phyloP scores from a whole-genome alignment of 2,797 vertebrate genomes.

The Myotis vivesi region DNA sequence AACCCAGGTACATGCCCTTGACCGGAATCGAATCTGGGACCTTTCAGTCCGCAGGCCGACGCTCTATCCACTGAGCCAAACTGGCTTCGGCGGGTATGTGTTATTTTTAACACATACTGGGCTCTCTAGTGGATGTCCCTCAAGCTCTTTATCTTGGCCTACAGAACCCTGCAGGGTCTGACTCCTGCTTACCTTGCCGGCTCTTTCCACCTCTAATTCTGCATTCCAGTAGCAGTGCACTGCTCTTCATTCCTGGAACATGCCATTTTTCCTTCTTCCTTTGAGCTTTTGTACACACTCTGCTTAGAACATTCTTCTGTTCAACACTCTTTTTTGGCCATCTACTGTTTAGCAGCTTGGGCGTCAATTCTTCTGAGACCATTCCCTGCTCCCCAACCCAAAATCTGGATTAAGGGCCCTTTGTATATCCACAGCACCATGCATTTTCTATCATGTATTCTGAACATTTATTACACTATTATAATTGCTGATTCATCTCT shows the following conservation, averaged over 20 bases:
- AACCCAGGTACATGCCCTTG: too few relatives aligned
- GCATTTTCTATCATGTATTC: background rate
- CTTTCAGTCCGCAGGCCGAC: too few relatives aligned
- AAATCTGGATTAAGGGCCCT: background rate
- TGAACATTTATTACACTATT: background rate
- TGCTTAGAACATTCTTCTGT: background rate
- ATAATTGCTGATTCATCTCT: background rate
- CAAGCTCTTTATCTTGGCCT: background rate
- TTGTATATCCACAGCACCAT: background rate
- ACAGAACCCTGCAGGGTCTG: background rate
- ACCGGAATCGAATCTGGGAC: too few relatives aligned
- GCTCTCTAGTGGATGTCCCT: background rate
- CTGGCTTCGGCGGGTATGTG: too few relatives aligned
- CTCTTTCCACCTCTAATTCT: background rate
- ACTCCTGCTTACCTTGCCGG: background rate
- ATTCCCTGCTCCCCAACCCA: background rate
- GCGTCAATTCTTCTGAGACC: background rate
- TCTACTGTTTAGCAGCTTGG: background rate
- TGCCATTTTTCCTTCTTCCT: background rate
- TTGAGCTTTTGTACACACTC: background rate
- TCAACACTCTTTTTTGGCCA: background rate
- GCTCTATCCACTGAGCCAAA: too few relatives aligned
- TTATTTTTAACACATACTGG: slow-evolving; percentile 65
- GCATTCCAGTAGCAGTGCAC: accelerated
- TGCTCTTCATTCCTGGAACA: background rate